Conservation (phyloP, 2,888 invertebrate species). For the Eupithecia subumbrata region DNA sequence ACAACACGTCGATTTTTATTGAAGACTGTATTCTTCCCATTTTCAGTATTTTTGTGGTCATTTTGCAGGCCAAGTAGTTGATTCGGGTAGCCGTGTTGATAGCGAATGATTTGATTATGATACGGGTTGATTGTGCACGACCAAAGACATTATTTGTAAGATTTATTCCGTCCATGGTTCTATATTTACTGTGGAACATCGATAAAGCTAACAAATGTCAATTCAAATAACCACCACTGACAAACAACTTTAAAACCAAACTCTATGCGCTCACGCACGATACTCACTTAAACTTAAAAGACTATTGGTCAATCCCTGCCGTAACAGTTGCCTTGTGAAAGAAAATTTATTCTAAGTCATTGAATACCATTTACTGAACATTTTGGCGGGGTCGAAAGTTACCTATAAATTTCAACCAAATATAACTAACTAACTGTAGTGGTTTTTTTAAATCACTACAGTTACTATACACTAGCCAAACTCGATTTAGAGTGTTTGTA, state of each 20-base stretch:
- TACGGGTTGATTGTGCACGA: not conserved
- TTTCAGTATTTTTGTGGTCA: not conserved
- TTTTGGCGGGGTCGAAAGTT: slow-evolving; percentile 55
- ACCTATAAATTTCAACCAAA: slow-evolving; percentile 6
- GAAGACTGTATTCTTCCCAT: not conserved
- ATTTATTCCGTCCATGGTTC: slow-evolving; percentile 5
- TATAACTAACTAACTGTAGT: too few relatives aligned
- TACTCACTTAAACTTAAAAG: slow-evolving; percentile 5
- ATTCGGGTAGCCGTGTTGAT: not conserved
- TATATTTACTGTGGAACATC: slow-evolving; percentile 5
- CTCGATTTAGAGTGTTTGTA: too few relatives aligned
- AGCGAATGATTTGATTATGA: not conserved
- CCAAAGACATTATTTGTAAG: slow-evolving; percentile 7
- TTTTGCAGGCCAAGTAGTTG: not conserved
- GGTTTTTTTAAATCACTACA: not conserved
- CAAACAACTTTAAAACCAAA: not conserved
- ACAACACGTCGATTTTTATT: not conserved
- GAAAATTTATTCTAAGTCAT: slow-evolving; percentile 71
- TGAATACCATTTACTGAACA: slow-evolving; percentile 71
- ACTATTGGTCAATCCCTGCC: slow-evolving; percentile 30
- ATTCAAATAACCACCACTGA: not conserved
- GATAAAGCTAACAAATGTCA: not conserved
- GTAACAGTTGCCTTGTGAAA: slow-evolving; percentile 59
- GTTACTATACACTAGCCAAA: not conserved
- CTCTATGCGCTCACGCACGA: not conserved